Evolutionary conservation across 1,140 invertebrate species (phyloP).

Genomic region (Cotesia chilonis): DNA sequence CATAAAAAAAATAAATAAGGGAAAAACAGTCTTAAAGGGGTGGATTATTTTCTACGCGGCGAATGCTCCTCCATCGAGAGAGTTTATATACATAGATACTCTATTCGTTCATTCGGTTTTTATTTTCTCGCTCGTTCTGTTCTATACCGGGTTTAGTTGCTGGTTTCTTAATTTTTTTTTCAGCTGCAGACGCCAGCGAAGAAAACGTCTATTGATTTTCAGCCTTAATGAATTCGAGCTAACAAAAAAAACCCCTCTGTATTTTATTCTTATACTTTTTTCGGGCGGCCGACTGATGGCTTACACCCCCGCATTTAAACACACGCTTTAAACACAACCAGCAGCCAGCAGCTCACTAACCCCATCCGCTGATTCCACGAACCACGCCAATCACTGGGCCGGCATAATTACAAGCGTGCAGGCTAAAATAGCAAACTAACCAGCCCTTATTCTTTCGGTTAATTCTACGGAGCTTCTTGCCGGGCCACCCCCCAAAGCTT

Average conservation of each 20-base stretch:
- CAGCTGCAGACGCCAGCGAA: conserved; percentile 42
- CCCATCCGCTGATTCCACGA: conserved; percentile 55
- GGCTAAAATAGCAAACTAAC: conserved; percentile 45
- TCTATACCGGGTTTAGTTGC: too few relatives aligned
- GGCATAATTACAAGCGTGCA: conserved; percentile 62
- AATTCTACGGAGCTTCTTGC: conserved; percentile 35
- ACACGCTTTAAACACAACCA: conserved; percentile 29
- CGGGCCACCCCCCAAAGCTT: too few relatives aligned
- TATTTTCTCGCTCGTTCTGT: conserved; percentile 22
- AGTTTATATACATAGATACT: too few relatives aligned
- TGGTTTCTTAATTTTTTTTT: conserved; percentile 58
- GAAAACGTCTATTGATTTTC: conserved; percentile 62
- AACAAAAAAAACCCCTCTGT: conserved; percentile 52
- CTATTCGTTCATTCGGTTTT: neutral
- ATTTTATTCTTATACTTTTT: conserved; percentile 22
- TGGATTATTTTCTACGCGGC: conserved; percentile 11
- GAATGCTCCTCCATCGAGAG: neutral
- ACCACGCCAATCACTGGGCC: conserved; percentile 65
- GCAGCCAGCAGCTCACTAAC: neutral
- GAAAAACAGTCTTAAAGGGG: neutral
- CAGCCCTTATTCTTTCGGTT: conserved; percentile 53
- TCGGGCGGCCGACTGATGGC: conserved; percentile 28
- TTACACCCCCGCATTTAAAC: conserved; percentile 43
- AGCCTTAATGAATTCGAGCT: conserved; percentile 66
- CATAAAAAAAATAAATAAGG: conserved; percentile 4